Evolutionary conservation across 2,888 invertebrate species (phyloP).

Genomic region (Agonopterix subpropinquella): DNA sequence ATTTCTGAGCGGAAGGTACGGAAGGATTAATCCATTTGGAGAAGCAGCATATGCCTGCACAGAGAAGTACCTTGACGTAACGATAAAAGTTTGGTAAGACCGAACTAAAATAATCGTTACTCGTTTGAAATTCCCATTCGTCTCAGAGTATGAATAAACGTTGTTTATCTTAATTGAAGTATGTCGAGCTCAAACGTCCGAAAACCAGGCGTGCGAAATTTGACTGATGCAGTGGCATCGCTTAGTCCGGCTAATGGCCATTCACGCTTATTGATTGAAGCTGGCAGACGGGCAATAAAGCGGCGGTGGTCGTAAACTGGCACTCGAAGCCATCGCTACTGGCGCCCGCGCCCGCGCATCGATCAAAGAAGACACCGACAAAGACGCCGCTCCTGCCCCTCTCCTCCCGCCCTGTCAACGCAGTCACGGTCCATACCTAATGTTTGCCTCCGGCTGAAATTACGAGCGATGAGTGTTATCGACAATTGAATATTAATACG

Average conservation of each 20-base stretch:
- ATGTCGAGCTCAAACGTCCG: conserved; percentile 16
- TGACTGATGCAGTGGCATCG: conserved; percentile 24
- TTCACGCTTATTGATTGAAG: conserved; percentile 53
- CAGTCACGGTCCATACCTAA: conserved; percentile 59
- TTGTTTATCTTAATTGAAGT: not conserved
- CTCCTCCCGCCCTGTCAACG: conserved; percentile 61
- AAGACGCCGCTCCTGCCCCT: conserved; percentile 48
- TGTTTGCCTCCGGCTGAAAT: conserved; percentile 56
- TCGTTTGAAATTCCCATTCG: too few relatives aligned
- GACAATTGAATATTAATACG: conserved; percentile 57
- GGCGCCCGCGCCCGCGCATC: conserved; percentile 66
- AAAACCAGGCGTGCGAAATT: conserved; percentile 31
- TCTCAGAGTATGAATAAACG: too few relatives aligned
- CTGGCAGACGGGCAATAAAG: conserved; percentile 58
- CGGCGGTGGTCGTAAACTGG: conserved; percentile 65
- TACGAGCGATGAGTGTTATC: conserved; percentile 52
- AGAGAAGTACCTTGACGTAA: too few relatives aligned
- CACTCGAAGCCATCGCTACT: conserved; percentile 55
- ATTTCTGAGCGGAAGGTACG: too few relatives aligned
- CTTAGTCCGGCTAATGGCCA: conserved; percentile 39
- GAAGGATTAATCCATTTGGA: too few relatives aligned
- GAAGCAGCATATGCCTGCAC: too few relatives aligned
- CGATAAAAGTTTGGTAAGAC: too few relatives aligned
- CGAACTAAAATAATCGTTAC: too few relatives aligned
- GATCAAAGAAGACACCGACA: conserved; percentile 63